phyloP scores from a whole-genome alignment of 2,113 vertebrate genomes.

The Herpetotheres cachinnans region DNA sequence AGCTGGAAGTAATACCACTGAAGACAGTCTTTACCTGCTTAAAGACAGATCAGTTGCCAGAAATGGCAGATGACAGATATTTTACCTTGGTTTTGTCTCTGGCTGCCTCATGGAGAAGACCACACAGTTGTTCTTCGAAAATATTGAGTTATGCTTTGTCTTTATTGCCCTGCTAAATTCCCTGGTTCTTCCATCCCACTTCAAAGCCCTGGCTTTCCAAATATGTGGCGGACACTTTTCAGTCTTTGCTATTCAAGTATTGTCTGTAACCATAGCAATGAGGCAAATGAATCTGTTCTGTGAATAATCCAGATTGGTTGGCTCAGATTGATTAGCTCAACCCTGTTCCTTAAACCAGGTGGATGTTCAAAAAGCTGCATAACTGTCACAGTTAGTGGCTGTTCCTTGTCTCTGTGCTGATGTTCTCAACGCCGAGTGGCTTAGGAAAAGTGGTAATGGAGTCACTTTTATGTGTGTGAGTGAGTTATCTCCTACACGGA shows the following conservation, averaged over 20 bases:
- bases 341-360: not conserved
- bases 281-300: not conserved
- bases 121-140: not conserved
- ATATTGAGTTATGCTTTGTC: not conserved
- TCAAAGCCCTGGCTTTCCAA: not conserved
- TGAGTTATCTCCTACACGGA: not conserved
- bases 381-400: not conserved
- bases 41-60: not conserved
- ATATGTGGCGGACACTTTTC: too few species aligned
- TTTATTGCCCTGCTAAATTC: not conserved
- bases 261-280: not conserved
- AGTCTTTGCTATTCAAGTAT: not conserved
- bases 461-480: not conserved
- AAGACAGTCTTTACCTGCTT: not conserved
- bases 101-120: not conserved
- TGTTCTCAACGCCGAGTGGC: not conserved
- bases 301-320: not conserved
- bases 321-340: not conserved
- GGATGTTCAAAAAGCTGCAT: not conserved
- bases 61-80: not conserved
- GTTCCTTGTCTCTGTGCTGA: not conserved
- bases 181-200: not conserved
- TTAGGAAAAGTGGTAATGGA: not conserved
- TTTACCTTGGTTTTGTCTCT: not conserved
- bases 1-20: not conserved